A percentile compares a stretch with the other conserved stretches of the same genome.
phyloP scores from a whole-genome alignment of 2,797 vertebrate genomes.

The Notolabrus celidotus region DNA sequence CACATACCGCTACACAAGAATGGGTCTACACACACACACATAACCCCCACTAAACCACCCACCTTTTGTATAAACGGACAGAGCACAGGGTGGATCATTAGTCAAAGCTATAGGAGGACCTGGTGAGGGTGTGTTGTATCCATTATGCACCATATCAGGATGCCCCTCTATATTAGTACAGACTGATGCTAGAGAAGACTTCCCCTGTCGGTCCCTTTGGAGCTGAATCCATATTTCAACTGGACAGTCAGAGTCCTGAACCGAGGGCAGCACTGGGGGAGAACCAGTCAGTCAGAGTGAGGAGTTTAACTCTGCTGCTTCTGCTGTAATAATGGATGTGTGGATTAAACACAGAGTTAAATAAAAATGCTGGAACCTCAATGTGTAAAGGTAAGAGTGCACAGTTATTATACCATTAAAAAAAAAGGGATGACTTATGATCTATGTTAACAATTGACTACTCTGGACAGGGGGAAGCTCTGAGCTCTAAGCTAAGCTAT shows the following conservation, averaged over 20 bases:
- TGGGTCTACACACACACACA: background rate
- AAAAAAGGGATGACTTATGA: background rate
- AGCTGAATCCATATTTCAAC: conserved; percentile 47
- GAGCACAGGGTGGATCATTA: conserved; percentile 44
- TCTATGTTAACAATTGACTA: background rate
- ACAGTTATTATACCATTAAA: background rate
- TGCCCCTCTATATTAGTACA: conserved; percentile 22
- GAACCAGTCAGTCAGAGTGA: conserved; percentile 18
- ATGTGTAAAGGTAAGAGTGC: background rate
- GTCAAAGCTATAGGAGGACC: conserved; percentile 47
- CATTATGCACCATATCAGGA: conserved; percentile 22
- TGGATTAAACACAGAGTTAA: background rate
- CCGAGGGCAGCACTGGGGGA: conserved; percentile 15
- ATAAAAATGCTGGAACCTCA: background rate
- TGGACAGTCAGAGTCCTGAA: conserved; percentile 33
- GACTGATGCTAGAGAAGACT: conserved; percentile 25
- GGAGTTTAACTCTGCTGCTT: conserved; percentile 9
- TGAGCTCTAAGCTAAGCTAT: background rate
- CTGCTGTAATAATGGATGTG: conserved; percentile 4
- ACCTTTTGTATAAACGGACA: conserved; percentile 14
- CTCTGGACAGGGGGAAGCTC: background rate
- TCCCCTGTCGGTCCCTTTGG: conserved; percentile 29
- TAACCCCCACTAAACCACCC: background rate
- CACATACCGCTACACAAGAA: conserved; percentile 3
- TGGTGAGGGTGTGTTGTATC: conserved; percentile 7